Percentiles rank a stretch among this genome's conserved stretches.
These are phyloP conservation scores for Cromileptes altivelis DNA, from an alignment of 2,113 vertebrate species.

Conservation along the genomic window DNA sequence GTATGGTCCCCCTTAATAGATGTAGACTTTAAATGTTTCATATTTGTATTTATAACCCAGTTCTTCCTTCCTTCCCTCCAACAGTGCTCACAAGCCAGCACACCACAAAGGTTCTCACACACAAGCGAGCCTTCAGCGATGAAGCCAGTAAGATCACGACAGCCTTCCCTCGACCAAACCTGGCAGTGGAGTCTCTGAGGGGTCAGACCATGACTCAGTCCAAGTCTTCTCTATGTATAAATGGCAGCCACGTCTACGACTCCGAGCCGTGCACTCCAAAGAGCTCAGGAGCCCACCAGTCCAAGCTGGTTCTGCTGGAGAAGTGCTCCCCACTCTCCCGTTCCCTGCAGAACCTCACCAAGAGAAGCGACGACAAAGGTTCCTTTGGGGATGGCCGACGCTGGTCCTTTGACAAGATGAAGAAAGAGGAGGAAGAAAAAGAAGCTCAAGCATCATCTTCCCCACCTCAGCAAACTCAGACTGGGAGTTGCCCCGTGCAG, in stretches of 20 bases:
- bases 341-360: constrained; percentile 85
- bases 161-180: constrained; percentile 64
- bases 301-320: constrained; percentile 80
- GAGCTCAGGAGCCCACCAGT: constrained; percentile 67
- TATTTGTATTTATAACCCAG: constrained; percentile 12
- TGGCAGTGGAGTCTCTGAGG: constrained; percentile 82
- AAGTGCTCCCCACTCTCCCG: constrained; percentile 82
- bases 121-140: constrained; percentile 94
- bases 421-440: constrained; percentile 82
- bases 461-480: constrained; percentile 62
- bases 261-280: constrained; percentile 78
- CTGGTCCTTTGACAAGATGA: constrained; percentile 83
- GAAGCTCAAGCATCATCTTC: constrained; percentile 64
- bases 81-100: constrained; percentile 80
- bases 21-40: neutral
- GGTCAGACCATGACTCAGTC: constrained; percentile 85
- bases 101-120: constrained; percentile 87
- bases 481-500: constrained; percentile 75
- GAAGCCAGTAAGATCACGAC: constrained; percentile 87
- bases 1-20: too few species aligned
- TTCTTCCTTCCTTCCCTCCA: constrained; percentile 16
- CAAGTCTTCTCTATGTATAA: constrained; percentile 94
- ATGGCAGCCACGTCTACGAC: constrained; percentile 94
- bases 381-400: constrained; percentile 68
- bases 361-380: constrained; percentile 81